Conservation (phyloP, 2,113 vertebrate species). For the Oenanthe oenanthe region DNA sequence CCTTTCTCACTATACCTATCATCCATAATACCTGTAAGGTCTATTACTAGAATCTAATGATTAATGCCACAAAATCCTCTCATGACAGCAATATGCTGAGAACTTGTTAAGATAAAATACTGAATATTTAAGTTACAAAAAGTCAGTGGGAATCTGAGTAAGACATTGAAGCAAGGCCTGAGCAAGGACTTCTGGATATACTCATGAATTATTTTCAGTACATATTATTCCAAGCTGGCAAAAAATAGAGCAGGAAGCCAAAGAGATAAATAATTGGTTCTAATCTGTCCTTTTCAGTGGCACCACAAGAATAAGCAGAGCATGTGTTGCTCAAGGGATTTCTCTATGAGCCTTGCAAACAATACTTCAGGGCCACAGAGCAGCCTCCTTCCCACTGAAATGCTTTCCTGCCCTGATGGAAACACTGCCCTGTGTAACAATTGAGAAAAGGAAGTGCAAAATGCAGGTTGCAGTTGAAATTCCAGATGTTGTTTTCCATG, state of each 20-base stretch:
- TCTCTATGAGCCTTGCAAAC: not conserved
- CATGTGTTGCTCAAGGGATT: not conserved
- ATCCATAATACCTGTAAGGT: not conserved
- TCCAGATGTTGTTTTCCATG: slow-evolving; percentile 29
- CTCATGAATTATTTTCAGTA: slow-evolving; percentile 31
- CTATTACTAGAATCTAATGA: not conserved
- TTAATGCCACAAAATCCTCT: slow-evolving; percentile 51
- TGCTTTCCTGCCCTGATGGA: not conserved
- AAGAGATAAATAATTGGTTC: slow-evolving; percentile 53
- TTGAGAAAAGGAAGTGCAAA: slow-evolving; percentile 30
- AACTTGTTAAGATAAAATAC: not conserved
- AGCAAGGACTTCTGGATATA: slow-evolving; percentile 26
- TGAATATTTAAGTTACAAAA: not conserved
- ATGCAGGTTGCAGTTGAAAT: not conserved
- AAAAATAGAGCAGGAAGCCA: slow-evolving; percentile 41
- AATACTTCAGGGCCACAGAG: not conserved
- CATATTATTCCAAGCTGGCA: slow-evolving; percentile 31
- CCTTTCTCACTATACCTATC: not conserved
- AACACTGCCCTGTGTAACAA: not conserved
- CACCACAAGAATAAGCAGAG: not conserved
- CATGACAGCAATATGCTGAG: slow-evolving; percentile 35
- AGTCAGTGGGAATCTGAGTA: not conserved
- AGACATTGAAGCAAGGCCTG: not conserved
- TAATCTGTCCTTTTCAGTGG: slow-evolving; percentile 34
- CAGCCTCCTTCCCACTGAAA: not conserved